Evolutionary conservation across 2,113 vertebrate genomes (phyloP).

Genomic region (Platichthys stellatus): DNA sequence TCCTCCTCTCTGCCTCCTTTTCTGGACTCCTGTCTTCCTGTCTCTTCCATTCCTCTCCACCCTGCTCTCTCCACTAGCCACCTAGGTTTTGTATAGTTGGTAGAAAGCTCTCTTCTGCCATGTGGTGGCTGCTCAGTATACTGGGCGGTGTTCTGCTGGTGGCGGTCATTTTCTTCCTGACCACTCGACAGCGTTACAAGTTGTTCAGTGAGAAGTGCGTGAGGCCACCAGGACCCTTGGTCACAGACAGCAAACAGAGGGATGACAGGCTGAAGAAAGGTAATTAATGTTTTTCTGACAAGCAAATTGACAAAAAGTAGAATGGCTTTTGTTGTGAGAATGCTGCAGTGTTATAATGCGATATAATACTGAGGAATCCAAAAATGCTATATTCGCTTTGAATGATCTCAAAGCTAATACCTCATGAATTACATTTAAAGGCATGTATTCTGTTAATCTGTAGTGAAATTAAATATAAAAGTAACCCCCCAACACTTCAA

Average conservation of each 20-base stretch:
- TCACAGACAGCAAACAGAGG: conserved; percentile 70
- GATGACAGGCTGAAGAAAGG: conserved; percentile 82
- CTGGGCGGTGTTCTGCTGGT: conserved; percentile 22
- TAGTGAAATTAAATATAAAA: too few species aligned
- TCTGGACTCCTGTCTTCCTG: background rate
- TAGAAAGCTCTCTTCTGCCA: background rate
- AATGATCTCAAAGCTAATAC: too few species aligned
- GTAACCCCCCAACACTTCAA: too few species aligned
- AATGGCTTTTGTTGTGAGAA: too few species aligned
- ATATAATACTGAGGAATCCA: too few species aligned
- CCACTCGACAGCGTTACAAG: conserved; percentile 39
- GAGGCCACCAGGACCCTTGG: conserved; percentile 65
- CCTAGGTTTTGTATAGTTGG: background rate
- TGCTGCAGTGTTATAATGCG: too few species aligned
- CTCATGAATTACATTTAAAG: too few species aligned
- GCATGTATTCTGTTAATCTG: too few species aligned
- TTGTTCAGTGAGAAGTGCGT: conserved; percentile 74
- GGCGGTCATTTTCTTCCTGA: conserved; percentile 36
- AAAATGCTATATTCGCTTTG: too few species aligned
- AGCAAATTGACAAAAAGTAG: too few species aligned
- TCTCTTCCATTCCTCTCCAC: background rate
- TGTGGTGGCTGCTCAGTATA: conserved; percentile 62
- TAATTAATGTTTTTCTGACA: conserved; percentile 28
- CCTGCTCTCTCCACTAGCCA: background rate
- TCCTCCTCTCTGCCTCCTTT: background rate